Conservation (phyloP, 2,797 vertebrate genomes). For the Nyctibius grandis region DNA sequence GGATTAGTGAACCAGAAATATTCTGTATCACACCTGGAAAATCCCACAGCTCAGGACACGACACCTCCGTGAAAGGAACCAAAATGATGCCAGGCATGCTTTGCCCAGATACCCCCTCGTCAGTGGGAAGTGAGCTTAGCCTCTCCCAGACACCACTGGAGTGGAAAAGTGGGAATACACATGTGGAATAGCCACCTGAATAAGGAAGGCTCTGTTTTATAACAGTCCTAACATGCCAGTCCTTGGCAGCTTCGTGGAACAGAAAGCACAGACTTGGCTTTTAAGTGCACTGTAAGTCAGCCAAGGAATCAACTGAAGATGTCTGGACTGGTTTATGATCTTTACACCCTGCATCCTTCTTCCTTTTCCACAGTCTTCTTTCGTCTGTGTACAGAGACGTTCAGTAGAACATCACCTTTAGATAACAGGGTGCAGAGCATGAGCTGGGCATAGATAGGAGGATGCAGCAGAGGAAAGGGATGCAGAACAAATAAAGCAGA, state of each 20-base stretch:
- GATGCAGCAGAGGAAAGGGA: not conserved
- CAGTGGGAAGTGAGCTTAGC: not conserved
- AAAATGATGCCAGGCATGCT: not conserved
- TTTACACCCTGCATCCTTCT: not conserved
- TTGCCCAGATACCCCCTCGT: not conserved
- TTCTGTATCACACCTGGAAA: not conserved
- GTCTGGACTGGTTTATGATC: not conserved
- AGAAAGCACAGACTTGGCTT: not conserved
- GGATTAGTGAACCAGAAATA: not conserved
- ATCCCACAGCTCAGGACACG: not conserved
- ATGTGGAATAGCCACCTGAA: not conserved
- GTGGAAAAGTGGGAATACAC: not conserved
- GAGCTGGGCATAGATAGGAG: not conserved
- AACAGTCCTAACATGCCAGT: not conserved
- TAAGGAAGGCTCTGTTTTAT: not conserved
- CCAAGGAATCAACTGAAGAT: not conserved
- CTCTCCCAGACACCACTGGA: not conserved
- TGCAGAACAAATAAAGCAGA: not conserved
- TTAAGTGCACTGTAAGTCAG: not conserved
- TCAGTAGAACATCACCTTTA: not conserved
- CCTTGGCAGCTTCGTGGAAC: not conserved
- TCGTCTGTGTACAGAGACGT: not conserved
- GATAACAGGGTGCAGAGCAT: not conserved
- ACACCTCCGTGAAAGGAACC: not conserved
- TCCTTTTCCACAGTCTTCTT: not conserved